A percentile compares a stretch with the other conserved stretches of the same genome.
These are phyloP conservation scores for Cylas formicarius DNA, from an alignment of 1,140 invertebrate genomes.

Conservation along the genomic window DNA sequence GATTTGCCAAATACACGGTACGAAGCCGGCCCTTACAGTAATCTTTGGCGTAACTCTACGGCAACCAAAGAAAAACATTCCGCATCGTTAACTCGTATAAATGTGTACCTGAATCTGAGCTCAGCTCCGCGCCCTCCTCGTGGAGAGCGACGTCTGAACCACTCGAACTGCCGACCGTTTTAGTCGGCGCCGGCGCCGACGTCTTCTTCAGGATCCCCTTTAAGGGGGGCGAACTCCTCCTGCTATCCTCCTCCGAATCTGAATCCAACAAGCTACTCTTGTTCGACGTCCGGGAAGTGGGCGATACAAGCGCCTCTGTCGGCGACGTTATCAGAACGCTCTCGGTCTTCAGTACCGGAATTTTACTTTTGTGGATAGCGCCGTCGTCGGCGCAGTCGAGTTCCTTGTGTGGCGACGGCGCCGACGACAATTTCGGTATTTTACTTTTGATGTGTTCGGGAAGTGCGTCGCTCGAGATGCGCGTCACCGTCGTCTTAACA, in stretches of 20 bases:
- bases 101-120: conserved; percentile 40
- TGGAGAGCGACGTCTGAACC: conserved; percentile 57
- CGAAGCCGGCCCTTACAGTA: too few relatives aligned
- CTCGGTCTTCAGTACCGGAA: conserved; percentile 43
- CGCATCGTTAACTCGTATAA: not conserved
- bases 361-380: conserved; percentile 40
- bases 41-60: not conserved
- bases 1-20: too few relatives aligned
- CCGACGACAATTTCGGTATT: conserved; percentile 27
- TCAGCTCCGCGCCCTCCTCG: conserved; percentile 45
- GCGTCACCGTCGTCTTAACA: conserved; percentile 39
- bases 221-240: conserved; percentile 32
- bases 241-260: conserved; percentile 38
- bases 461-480: conserved; percentile 27
- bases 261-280: conserved; percentile 38
- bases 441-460: conserved; percentile 29
- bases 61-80: conserved; percentile 3
- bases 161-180: conserved; percentile 53
- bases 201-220: conserved; percentile 41
- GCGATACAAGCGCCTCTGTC: conserved; percentile 28
- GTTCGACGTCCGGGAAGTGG: conserved; percentile 32
- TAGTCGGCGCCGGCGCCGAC: conserved; percentile 44
- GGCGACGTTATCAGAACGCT: conserved; percentile 40
- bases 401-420: conserved; percentile 3
- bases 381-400: conserved; percentile 9